Base-by-base conservation (phyloP, 1,140 invertebrate genomes). In the Caerostris darwini region DNA sequence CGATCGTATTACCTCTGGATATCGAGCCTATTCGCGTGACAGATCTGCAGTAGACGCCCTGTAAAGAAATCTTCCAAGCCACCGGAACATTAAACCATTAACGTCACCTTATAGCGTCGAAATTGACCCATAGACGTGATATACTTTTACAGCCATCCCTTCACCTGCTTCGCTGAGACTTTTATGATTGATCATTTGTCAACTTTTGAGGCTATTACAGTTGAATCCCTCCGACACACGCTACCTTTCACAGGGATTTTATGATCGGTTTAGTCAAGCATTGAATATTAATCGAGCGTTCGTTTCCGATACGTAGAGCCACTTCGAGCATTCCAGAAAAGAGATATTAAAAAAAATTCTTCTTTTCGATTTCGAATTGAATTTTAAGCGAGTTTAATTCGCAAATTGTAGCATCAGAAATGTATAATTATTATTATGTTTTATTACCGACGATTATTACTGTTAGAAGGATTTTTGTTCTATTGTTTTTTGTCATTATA, bases 81-180 rank as follows among this genome's bases (percentile, higher is more conserved):
- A 19, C 67, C 67, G 67, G 67, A 71, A 71, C 67, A 71, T 34
- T 71, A 71, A 71, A 34, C 67, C 67, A 71, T 71, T 71, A 71
- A 71, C 19, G 67, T 71, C 67, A 71, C n/a, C 67, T 19, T 10
- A 71, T 7, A 71, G 67, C 34, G 67, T 71, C 8, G 19, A 71
- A 71, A 19, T 71, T 71, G 67, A 71, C 67, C 67, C 67, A 19
- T 10, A 71, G n/a, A 19, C 67, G 67, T 71, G 67, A 34, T 71
- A 17, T 71, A 19, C 19, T 3, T 34, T 19, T 71, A 7, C 67
- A n/a, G 4, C 34, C 67, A 71, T 71, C 67, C 67, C 19, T 71
- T 71, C 67, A 50, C 67, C 67, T 71, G 67, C 67, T 34, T 19
- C 34, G 17, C 7, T 19, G 19, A 71, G 67, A 71, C 67, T 19